Conservation (phyloP, 2,797 vertebrate genomes). For the Potorous gilbertii region DNA sequence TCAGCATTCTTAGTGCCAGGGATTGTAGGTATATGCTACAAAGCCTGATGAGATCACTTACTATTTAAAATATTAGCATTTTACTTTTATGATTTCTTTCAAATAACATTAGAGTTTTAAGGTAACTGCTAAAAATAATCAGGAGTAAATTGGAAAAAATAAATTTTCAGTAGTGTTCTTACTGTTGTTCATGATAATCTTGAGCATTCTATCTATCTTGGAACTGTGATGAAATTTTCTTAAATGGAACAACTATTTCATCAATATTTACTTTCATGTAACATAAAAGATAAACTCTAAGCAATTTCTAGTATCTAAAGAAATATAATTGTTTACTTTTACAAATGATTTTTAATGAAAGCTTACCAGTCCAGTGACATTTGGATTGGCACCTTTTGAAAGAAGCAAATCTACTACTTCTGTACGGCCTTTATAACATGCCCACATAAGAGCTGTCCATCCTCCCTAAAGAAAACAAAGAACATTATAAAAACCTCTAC, state of each 20-base stretch:
- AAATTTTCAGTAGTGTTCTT: not conserved
- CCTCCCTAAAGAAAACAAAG: slow-evolving; percentile 89
- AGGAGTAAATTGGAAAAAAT: slow-evolving; percentile 9
- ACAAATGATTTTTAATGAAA: not conserved
- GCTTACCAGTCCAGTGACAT: slow-evolving; percentile 95
- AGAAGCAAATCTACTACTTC: slow-evolving; percentile 92
- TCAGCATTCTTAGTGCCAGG: not conserved
- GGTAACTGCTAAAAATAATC: slow-evolving; percentile 26
- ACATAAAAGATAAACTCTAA: not conserved
- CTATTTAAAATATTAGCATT: not conserved
- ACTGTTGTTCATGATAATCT: not conserved
- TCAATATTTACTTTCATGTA: not conserved
- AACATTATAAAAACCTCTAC: not conserved
- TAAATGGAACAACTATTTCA: not conserved
- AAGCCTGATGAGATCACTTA: not conserved
- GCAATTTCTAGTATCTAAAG: not conserved
- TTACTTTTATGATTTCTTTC: not conserved
- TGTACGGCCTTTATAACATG: slow-evolving; percentile 92
- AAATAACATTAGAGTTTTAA: not conserved
- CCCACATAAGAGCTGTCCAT: slow-evolving; percentile 99
- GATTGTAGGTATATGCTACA: not conserved
- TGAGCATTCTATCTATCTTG: not conserved
- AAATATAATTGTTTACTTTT: not conserved
- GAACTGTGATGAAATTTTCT: not conserved
- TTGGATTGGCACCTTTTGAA: slow-evolving; percentile 93